Base-by-base conservation (phyloP, 1,140 invertebrate genomes). In the Bombus confusus region DNA sequence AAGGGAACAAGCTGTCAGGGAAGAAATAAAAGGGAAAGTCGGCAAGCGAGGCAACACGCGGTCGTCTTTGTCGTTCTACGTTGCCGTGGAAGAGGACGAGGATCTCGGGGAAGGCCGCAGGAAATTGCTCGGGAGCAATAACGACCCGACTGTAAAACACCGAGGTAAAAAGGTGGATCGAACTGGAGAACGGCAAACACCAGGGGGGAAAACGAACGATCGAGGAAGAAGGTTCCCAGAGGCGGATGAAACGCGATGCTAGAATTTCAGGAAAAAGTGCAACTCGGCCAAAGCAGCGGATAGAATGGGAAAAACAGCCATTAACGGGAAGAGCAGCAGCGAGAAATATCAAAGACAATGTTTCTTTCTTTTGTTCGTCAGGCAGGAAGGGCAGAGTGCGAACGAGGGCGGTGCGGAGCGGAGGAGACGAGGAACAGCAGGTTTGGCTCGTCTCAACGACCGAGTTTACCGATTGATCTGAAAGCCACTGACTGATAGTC, bases 11-110 rank as follows among this genome's bases (percentile, higher is more conserved):
- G 72, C 10, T 3, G 43, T 34, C 22, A 39, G 8, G 10, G 22
- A 28, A n/a, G 68, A 34, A 59, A 41, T 59, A 59, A 76, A 52
- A 76, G 74, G 74, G 74, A 76, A 76, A 76, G 74, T 76, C 34
- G 28, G 52, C 52, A n/a, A 76, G 25, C 39, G 12, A 47, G 37
- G n/a, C 28, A 73, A 12, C 39, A 15, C 68, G 34, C 37, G 9
- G 37, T 13, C 25, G 25, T 22, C 28, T 28, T 43, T 3, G 15
- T 73, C 15, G 25, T 43, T 18, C 28, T 31, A 31, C 28, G 2
- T n/a, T 13, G 41, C 25, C 5, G 1, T 59, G 34, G 15, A 76
- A 39, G 34, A 59, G 59, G 31, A 2, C 22, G 25, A 13, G 74
- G 25, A 59, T n/a, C 43, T 37, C 13, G 31, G 5, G 2, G 74